Evolutionary conservation across 2,797 vertebrate species (phyloP).

Genomic region (Sebastiscus albofasciatus): DNA sequence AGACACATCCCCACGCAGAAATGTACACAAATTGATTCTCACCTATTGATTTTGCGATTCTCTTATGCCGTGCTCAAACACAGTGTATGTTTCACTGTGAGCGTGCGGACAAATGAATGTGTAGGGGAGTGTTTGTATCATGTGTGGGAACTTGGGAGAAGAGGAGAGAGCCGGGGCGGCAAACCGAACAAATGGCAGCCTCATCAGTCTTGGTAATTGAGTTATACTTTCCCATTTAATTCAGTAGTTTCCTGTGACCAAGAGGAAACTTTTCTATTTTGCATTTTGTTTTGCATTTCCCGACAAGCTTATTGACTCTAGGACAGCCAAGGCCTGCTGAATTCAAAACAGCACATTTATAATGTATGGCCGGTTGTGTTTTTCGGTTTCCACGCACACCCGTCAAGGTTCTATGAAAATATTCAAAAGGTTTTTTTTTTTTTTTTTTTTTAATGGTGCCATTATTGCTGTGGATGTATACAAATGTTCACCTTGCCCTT

Average conservation of each 20-base stretch:
- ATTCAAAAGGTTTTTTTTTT: not conserved
- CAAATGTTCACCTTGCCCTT: too few relatives aligned
- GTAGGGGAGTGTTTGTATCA: not conserved
- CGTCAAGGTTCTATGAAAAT: slow-evolving; percentile 6
- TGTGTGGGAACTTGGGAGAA: not conserved
- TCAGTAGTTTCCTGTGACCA: slow-evolving; percentile 35
- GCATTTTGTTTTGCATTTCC: slow-evolving; percentile 49
- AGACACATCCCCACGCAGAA: slow-evolving; percentile 14
- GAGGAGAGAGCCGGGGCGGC: not conserved
- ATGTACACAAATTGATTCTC: slow-evolving; percentile 55
- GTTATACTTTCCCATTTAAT: slow-evolving; percentile 54
- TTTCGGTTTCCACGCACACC: not conserved
- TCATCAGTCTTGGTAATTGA: slow-evolving; percentile 64
- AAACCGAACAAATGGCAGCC: slow-evolving; percentile 23
- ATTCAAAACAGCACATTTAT: slow-evolving; percentile 13
- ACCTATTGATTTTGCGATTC: slow-evolving; percentile 58
- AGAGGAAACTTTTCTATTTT: slow-evolving; percentile 57
- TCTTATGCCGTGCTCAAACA: slow-evolving; percentile 8
- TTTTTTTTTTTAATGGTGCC: too few relatives aligned
- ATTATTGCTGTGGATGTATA: too few relatives aligned
- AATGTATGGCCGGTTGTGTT: not conserved
- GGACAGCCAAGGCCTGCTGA: slow-evolving; percentile 22
- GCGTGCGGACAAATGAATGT: slow-evolving; percentile 5
- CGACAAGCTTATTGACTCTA: slow-evolving; percentile 30
- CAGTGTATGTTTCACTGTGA: slow-evolving; percentile 9